A percentile compares a stretch with the other conserved stretches of the same genome.
These are phyloP conservation scores for Tribolium madens DNA, from an alignment of 1,140 invertebrate genomes.

Conservation along the genomic window DNA sequence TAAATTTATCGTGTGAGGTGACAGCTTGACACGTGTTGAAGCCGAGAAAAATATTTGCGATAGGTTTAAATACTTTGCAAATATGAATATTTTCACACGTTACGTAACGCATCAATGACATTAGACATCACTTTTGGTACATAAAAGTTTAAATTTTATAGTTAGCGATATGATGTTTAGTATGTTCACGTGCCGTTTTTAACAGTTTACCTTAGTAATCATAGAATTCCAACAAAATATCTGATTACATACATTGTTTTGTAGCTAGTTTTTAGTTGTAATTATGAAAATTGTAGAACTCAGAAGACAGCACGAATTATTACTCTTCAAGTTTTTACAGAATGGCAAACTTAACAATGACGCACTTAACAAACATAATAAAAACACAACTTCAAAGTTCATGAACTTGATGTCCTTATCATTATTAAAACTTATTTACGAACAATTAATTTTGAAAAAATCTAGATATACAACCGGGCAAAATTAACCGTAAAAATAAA, in stretches of 20 bases:
- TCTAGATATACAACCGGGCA: not conserved
- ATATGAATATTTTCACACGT: not conserved
- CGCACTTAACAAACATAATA: slow-evolving; percentile 23
- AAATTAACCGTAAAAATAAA: not conserved
- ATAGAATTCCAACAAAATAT: not conserved
- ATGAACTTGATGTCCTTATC: slow-evolving; percentile 10
- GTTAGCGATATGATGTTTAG: not conserved
- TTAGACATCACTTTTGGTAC: not conserved
- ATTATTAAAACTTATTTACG: slow-evolving; percentile 30
- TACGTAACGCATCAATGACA: not conserved
- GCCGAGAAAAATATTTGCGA: not conserved
- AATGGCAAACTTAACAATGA: slow-evolving; percentile 2
- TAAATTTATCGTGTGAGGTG: not conserved
- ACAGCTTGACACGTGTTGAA: not conserved
- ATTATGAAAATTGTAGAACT: not conserved
- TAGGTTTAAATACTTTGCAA: not conserved
- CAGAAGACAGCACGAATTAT: not conserved
- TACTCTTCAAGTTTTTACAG: not conserved
- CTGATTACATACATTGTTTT: not conserved
- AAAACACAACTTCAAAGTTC: slow-evolving; percentile 29
- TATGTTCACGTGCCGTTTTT: not conserved
- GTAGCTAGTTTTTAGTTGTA: too few species aligned
- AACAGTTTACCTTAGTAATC: not conserved
- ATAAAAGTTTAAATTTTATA: slow-evolving; percentile 5
- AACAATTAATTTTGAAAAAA: slow-evolving; percentile 30